These are phyloP conservation scores for Carcina quercana DNA, from an alignment of 2,888 invertebrate genomes.

Conservation along the genomic window DNA sequence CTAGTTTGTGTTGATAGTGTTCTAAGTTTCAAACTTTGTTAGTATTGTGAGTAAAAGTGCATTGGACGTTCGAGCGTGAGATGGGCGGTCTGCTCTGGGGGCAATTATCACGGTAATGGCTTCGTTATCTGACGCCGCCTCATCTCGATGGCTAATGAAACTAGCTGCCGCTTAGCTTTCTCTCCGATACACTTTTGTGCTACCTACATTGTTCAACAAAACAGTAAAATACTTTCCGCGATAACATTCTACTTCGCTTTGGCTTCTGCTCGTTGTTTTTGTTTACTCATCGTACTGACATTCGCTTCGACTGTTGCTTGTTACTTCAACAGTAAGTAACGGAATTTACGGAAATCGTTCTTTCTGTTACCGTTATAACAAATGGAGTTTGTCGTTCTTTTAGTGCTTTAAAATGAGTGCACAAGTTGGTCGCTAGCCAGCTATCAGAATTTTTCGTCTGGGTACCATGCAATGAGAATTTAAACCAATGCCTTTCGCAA, in stretches of 20 bases:
- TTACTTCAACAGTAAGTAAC: too few species aligned
- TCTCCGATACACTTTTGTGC: slow-evolving; percentile 25
- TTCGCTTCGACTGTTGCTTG: too few species aligned
- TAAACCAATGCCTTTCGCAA: too few species aligned
- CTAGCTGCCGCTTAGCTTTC: slow-evolving; percentile 32
- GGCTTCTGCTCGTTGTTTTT: slow-evolving; percentile 4
- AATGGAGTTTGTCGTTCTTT: too few species aligned
- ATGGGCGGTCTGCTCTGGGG: slow-evolving; percentile 35
- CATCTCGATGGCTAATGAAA: slow-evolving; percentile 49
- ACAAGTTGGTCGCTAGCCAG: too few species aligned
- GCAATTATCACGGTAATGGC: slow-evolving; percentile 55
- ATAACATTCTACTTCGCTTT: slow-evolving; percentile 12
- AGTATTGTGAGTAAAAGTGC: not conserved
- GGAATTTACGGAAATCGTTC: too few species aligned
- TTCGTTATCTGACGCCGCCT: slow-evolving; percentile 52
- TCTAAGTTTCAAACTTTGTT: not conserved
- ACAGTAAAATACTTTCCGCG: slow-evolving; percentile 20
- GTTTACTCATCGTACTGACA: too few species aligned
- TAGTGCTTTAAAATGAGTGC: too few species aligned
- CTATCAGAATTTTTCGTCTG: too few species aligned
- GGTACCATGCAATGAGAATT: too few species aligned
- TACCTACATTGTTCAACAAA: slow-evolving; percentile 28
- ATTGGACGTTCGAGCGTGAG: slow-evolving; percentile 9
- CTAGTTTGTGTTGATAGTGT: not conserved
- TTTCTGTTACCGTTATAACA: too few species aligned